Conservation (phyloP, 2,797 vertebrate genomes). For the Sebastes taczanowskii region DNA sequence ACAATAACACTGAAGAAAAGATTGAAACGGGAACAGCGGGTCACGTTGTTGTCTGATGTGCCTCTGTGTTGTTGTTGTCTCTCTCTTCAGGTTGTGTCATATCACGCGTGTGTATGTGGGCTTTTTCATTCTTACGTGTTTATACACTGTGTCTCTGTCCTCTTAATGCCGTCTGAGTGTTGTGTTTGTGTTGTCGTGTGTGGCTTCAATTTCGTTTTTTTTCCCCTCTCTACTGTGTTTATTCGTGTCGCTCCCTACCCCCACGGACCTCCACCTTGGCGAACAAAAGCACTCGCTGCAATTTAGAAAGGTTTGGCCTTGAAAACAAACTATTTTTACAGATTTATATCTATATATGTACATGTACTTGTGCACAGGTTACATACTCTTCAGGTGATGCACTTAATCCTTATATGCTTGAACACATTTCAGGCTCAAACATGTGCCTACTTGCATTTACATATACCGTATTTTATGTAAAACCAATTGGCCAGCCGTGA, state of each 20-base stretch:
- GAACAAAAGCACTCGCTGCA: conserved; percentile 43
- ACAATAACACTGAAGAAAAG: conserved; percentile 58
- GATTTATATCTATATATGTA: conserved; percentile 2
- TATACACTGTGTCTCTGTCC: conserved; percentile 79
- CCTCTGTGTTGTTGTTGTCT: conserved; percentile 83
- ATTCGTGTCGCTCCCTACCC: conserved; percentile 58
- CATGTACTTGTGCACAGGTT: conserved; percentile 9
- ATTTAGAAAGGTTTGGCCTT: neutral
- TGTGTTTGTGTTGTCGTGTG: conserved; percentile 78
- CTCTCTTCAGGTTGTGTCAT: conserved; percentile 89
- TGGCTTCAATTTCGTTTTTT: conserved; percentile 65
- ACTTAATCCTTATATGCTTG: neutral
- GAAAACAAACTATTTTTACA: neutral
- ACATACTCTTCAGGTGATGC: neutral
- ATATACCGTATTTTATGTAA: conserved; percentile 1
- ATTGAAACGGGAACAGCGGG: conserved; percentile 58
- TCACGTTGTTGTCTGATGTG: conserved; percentile 82
- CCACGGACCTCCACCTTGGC: conserved; percentile 71
- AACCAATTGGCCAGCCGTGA: conserved; percentile 2
- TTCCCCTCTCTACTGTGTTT: conserved; percentile 60
- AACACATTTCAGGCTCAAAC: neutral
- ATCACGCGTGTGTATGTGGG: conserved; percentile 89
- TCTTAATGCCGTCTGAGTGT: conserved; percentile 75
- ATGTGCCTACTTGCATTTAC: conserved; percentile 13
- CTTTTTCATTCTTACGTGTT: conserved; percentile 84